These are phyloP conservation scores for Vulpes vulpes DNA, from an alignment of 2,113 vertebrate genomes.

Conservation along the genomic window DNA sequence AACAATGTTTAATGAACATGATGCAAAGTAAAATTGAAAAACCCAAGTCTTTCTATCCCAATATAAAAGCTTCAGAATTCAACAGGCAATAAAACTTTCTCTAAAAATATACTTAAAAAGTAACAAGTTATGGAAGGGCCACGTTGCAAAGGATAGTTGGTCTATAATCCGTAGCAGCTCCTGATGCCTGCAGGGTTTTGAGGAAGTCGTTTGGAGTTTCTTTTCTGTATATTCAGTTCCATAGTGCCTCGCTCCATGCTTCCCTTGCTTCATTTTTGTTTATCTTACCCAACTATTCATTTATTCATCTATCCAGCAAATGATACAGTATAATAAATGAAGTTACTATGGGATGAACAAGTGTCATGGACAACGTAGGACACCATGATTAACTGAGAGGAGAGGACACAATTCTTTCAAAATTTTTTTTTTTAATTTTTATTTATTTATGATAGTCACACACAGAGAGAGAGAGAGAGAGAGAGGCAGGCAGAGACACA, in stretches of 20 bases:
- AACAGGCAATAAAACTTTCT: conserved; percentile 57
- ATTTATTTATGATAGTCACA: no score
- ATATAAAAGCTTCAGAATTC: not conserved
- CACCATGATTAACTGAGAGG: not conserved
- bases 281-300: not conserved
- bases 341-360: not conserved
- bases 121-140: not conserved
- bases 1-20: not conserved
- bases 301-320: conserved; percentile 60
- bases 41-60: not conserved
- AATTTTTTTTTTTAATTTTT: no score
- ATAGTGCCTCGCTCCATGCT: not conserved
- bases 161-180: not conserved
- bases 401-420: not conserved
- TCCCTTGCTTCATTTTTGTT: not conserved
- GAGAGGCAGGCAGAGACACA: no score
- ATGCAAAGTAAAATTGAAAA: conserved; percentile 50
- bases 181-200: not conserved
- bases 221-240: not conserved
- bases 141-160: not conserved
- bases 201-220: not conserved
- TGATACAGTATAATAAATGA: not conserved
- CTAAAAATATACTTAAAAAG: not conserved
- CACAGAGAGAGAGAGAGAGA: no score
- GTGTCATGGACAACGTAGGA: not conserved